These are phyloP conservation scores for Saimiri boliviensis DNA, from an alignment of 2,113 vertebrate genomes.

Conservation along the genomic window DNA sequence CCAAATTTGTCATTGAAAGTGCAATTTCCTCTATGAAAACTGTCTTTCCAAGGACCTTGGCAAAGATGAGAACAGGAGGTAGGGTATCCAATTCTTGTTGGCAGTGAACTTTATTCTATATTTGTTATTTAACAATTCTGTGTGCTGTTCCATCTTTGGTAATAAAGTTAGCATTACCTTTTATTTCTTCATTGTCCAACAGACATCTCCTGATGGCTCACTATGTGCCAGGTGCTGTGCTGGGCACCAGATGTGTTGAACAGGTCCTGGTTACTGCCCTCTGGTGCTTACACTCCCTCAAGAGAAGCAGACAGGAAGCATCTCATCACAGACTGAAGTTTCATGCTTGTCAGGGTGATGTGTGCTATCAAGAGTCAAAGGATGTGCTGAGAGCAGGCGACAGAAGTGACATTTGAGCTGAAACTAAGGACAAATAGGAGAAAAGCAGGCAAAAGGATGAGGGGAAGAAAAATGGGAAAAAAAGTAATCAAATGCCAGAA, in stretches of 20 bases:
- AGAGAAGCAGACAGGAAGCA: neutral
- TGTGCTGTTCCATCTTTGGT: slow-evolving; percentile 46
- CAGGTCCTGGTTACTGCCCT: neutral
- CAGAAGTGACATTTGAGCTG: neutral
- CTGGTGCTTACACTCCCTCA: neutral
- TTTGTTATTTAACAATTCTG: slow-evolving; percentile 67
- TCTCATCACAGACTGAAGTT: neutral
- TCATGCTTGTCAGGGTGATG: neutral
- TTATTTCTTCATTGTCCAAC: slow-evolving; percentile 5
- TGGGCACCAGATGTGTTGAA: neutral
- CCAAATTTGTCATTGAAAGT: slow-evolving; percentile 57
- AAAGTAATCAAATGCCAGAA: neutral
- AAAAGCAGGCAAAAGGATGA: neutral
- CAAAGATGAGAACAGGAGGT: slow-evolving; percentile 67
- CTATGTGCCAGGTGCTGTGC: neutral
- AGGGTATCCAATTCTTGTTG: slow-evolving; percentile 64
- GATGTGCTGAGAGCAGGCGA: neutral
- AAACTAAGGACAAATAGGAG: neutral
- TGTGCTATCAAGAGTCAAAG: neutral
- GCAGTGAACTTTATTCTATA: slow-evolving; percentile 67
- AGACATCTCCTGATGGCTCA: neutral
- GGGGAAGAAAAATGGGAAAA: neutral
- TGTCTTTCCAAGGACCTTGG: slow-evolving; percentile 53
- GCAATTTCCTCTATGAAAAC: slow-evolving; percentile 65
- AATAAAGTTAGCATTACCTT: slow-evolving; percentile 51